Evolutionary conservation across 2,113 vertebrate species (phyloP).

Genomic region (Actinemys pallida): DNA sequence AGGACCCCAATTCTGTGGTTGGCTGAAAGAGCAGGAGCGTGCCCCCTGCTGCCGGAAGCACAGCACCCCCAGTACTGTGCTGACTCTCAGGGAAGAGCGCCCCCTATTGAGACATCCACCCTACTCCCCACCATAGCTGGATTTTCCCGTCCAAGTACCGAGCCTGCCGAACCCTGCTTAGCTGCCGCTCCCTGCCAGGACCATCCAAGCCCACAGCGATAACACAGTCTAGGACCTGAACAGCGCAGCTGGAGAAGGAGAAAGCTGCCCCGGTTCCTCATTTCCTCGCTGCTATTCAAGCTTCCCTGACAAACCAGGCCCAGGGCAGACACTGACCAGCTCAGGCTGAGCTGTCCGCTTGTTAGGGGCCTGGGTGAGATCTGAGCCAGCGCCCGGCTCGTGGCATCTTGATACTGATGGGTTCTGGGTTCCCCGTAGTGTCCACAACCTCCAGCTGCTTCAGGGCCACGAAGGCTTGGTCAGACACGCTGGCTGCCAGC

Average conservation of each 20-base stretch:
- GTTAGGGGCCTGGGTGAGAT: background rate
- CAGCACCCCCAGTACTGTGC: background rate
- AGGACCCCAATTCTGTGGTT: no score
- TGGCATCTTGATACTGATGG: constrained; percentile 48
- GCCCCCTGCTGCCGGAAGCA: no score
- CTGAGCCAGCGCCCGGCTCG: background rate
- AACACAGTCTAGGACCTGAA: background rate
- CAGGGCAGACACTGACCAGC: background rate
- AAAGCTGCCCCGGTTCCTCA: background rate
- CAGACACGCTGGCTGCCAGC: constrained; percentile 51
- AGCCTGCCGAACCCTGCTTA: background rate
- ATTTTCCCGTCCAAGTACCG: background rate
- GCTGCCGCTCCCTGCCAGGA: background rate
- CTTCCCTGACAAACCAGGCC: background rate
- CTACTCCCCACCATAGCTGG: background rate
- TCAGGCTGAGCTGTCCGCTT: background rate
- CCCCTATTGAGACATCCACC: background rate
- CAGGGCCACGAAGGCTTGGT: constrained; percentile 59
- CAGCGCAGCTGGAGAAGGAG: background rate
- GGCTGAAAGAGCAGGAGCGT: background rate
- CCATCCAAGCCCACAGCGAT: background rate
- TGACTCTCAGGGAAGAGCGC: background rate
- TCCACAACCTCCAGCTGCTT: constrained; percentile 62
- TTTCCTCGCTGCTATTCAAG: background rate
- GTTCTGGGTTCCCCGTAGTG: constrained; percentile 51